Percentiles rank a stretch among this genome's conserved stretches.
phyloP scores from a whole-genome alignment of 2,888 invertebrate genomes.

The Periphyllus acericola region DNA sequence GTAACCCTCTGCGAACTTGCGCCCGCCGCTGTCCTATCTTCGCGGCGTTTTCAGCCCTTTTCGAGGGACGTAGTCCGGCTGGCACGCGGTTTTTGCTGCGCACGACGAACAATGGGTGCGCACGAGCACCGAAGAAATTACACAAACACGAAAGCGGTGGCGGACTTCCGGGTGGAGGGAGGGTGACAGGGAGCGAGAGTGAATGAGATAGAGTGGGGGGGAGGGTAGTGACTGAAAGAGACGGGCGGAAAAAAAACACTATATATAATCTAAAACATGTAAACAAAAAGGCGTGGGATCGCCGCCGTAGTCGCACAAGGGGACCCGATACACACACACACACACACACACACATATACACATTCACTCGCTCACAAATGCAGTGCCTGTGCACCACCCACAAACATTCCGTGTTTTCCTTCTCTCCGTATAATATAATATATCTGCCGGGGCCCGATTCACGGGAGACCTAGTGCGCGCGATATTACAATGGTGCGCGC shows the following conservation, averaged over 20 bases:
- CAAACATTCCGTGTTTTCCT: constrained; percentile 61
- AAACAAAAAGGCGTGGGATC: constrained; percentile 61
- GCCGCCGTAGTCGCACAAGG: constrained; percentile 33
- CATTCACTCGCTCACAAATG: neutral
- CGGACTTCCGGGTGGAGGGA: constrained; percentile 30
- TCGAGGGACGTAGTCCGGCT: neutral
- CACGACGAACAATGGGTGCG: neutral
- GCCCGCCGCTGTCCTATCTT: no score
- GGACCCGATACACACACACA: constrained; percentile 21
- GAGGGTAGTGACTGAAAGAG: neutral
- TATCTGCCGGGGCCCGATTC: constrained; percentile 32
- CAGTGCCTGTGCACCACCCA: constrained; percentile 48
- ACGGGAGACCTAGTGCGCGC: constrained; percentile 51
- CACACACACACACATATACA: neutral
- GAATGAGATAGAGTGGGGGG: neutral
- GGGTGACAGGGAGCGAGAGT: neutral
- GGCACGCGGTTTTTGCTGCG: neutral
- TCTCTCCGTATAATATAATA: neutral
- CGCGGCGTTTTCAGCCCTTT: no score
- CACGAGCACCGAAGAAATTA: constrained; percentile 17
- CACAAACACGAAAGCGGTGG: neutral
- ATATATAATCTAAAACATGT: constrained; percentile 55
- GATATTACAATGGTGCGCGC: constrained; percentile 44
- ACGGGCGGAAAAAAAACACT: constrained; percentile 14
- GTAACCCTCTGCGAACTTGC: no score